Evolutionary conservation across 2,888 invertebrate genomes (phyloP).

Genomic region (Euplagia quadripunctaria): DNA sequence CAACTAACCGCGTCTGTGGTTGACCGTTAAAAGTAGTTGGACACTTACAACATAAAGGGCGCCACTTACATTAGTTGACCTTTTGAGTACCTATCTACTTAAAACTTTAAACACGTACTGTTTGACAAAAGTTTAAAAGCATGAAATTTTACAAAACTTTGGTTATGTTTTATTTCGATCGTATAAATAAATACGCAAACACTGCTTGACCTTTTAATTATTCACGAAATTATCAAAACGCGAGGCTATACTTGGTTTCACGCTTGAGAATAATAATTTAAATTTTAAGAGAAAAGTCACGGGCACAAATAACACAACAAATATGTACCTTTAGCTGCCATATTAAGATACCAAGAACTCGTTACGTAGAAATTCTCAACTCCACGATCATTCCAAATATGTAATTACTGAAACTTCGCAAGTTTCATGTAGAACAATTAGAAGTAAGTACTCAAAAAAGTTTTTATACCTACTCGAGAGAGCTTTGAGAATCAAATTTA

Average conservation of each 20-base stretch:
- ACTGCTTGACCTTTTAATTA: no score
- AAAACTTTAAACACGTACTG: no score
- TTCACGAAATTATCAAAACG: no score
- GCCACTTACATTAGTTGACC: no score
- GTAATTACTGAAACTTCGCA: not conserved
- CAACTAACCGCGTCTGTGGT: not conserved
- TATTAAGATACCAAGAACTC: not conserved
- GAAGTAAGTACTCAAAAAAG: slow-evolving; percentile 5
- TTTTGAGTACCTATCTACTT: no score
- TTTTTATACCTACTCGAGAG: slow-evolving; percentile 12
- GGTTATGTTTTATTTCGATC: no score
- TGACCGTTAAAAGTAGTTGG: not conserved
- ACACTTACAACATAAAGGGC: no score
- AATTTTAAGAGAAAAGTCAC: not conserved
- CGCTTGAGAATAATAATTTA: not conserved
- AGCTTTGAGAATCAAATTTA: not conserved
- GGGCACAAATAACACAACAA: not conserved
- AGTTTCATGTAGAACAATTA: slow-evolving; percentile 9
- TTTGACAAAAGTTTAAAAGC: no score
- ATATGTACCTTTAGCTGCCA: not conserved
- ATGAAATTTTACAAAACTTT: no score
- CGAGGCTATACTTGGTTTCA: no score
- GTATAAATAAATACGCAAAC: no score
- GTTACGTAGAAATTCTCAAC: not conserved
- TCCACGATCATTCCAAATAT: slow-evolving; percentile 4